Evolutionary conservation across 1,140 invertebrate species (phyloP).

Genomic region (Drosophila funebris): DNA sequence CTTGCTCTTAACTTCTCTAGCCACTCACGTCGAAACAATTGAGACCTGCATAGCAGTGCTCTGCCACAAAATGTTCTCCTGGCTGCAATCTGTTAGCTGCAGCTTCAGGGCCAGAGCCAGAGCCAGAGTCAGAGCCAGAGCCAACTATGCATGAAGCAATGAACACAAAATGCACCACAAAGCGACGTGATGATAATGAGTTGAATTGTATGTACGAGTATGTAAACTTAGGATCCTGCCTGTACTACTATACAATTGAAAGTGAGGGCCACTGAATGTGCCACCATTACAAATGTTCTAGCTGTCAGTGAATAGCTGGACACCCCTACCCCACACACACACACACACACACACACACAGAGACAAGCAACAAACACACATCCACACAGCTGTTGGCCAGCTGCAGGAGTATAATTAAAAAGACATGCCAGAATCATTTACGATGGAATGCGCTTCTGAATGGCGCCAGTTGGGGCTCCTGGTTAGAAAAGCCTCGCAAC

Average conservation of each 20-base stretch:
- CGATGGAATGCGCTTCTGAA: constrained; percentile 29
- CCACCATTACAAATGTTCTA: constrained; percentile 43
- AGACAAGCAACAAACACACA: not conserved
- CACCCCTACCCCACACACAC: constrained; percentile 35
- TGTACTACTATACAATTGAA: constrained; percentile 36
- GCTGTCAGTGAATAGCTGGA: constrained; percentile 27
- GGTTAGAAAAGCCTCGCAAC: constrained; percentile 6
- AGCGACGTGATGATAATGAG: constrained; percentile 68
- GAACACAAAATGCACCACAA: constrained; percentile 63
- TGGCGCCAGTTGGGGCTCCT: not conserved
- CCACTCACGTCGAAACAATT: constrained; percentile 52
- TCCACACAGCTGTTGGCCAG: not conserved
- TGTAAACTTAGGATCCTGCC: constrained; percentile 32
- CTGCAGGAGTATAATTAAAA: constrained; percentile 62
- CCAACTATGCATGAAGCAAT: constrained; percentile 42
- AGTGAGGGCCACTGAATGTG: constrained; percentile 44
- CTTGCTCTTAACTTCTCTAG: constrained; percentile 28
- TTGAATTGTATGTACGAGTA: constrained; percentile 45
- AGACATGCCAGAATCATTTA: constrained; percentile 64
- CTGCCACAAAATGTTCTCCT: constrained; percentile 35
- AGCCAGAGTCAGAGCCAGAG: no score
- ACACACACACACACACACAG: not conserved
- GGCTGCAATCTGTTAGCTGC: constrained; percentile 48
- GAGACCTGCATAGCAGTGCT: constrained; percentile 40
- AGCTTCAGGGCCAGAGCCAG: constrained; percentile 10